Conservation (phyloP, 2,797 vertebrate species). For the Enteromius treurensis region DNA sequence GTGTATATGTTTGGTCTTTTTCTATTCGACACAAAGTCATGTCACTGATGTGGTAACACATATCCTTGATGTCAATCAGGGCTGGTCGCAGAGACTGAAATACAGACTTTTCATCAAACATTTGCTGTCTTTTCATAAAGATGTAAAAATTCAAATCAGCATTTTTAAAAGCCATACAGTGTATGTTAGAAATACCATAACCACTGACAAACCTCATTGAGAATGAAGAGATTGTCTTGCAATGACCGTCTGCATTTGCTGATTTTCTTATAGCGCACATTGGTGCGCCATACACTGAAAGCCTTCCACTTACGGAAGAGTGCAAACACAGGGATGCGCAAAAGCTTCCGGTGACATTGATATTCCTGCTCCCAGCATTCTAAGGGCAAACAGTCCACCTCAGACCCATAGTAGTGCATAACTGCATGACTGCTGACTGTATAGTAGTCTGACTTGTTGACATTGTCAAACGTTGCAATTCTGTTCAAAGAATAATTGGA, state of each 20-base stretch:
- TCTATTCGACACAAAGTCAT: conserved; percentile 78
- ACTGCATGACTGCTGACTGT: conserved; percentile 76
- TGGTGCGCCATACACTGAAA: conserved; percentile 81
- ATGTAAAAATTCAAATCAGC: background rate
- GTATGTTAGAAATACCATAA: background rate
- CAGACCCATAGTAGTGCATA: conserved; percentile 61
- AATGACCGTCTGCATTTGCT: conserved; percentile 69
- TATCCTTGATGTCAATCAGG: conserved; percentile 82
- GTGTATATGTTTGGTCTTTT: conserved; percentile 75
- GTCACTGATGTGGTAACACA: conserved; percentile 81
- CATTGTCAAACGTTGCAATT: conserved; percentile 72
- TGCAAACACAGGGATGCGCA: conserved; percentile 81
- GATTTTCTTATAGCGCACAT: conserved; percentile 78
- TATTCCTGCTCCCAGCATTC: conserved; percentile 82
- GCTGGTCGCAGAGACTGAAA: conserved; percentile 79
- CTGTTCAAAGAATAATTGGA: conserved; percentile 60
- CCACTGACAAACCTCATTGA: conserved; percentile 74
- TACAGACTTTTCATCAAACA: conserved; percentile 27
- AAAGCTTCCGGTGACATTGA: conserved; percentile 73
- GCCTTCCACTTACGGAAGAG: conserved; percentile 83
- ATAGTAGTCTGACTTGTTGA: conserved; percentile 78
- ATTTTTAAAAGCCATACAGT: background rate
- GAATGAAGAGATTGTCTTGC: conserved; percentile 75
- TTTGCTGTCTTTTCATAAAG: no score
- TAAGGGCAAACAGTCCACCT: conserved; percentile 69